phyloP scores from a whole-genome alignment of 2,888 invertebrate species.

The Macrophya annulata region DNA sequence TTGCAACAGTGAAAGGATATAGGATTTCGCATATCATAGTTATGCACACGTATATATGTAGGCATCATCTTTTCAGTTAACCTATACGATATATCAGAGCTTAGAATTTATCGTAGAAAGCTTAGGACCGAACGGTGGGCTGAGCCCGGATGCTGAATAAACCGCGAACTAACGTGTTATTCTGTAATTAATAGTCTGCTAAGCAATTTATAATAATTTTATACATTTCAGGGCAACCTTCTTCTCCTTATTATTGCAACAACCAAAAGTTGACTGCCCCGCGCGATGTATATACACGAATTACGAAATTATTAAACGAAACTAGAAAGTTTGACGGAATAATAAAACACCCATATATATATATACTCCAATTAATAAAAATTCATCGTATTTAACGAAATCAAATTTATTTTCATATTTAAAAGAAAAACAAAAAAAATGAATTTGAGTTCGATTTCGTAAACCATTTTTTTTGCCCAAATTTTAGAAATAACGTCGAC shows the following conservation, averaged over 20 bases:
- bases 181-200: neutral
- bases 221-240: constrained; percentile 1
- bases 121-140: neutral
- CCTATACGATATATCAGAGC: neutral
- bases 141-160: constrained; percentile 5
- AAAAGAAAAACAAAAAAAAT: too few species aligned
- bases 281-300: neutral
- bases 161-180: neutral
- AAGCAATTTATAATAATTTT: neutral
- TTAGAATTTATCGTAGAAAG: constrained; percentile 31
- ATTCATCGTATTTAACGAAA: neutral
- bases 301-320: neutral
- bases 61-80: neutral
- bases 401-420: too few species aligned
- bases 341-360: neutral
- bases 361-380: neutral
- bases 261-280: neutral
- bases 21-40: neutral
- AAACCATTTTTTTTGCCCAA: too few species aligned
- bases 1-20: constrained; percentile 26
- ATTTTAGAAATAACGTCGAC: too few species aligned
- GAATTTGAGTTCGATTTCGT: too few species aligned
- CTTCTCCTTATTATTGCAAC: neutral
- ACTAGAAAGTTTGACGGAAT: constrained; percentile 4
- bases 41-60: neutral